These are phyloP conservation scores for Cryptoblepharus egeriae DNA, from an alignment of 2,797 vertebrate species.

Conservation along the genomic window DNA sequence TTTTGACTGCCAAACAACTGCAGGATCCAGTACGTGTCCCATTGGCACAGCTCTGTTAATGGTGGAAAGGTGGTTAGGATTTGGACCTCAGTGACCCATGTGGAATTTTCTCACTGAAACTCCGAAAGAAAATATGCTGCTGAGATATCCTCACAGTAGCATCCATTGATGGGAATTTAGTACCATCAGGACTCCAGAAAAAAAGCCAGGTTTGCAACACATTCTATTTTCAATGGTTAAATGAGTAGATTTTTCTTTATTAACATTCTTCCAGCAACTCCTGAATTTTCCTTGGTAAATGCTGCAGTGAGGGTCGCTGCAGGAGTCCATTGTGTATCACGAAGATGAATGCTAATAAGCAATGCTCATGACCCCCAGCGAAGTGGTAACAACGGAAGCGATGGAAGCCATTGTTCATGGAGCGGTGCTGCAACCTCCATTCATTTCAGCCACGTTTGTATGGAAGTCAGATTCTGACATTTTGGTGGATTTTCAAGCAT, in stretches of 20 bases:
- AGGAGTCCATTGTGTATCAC: conserved; percentile 18
- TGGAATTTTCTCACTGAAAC: not conserved
- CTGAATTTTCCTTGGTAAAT: conserved; percentile 41
- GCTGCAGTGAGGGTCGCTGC: conserved; percentile 39
- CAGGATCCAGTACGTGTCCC: no score
- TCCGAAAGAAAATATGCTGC: conserved; percentile 25
- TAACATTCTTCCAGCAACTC: conserved; percentile 48
- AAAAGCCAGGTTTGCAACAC: conserved; percentile 35
- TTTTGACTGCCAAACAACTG: no score
- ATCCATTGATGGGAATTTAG: not conserved
- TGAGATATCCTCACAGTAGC: not conserved
- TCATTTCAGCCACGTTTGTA: not conserved
- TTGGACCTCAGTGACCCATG: not conserved
- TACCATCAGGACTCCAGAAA: conserved; percentile 13
- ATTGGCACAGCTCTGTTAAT: no score
- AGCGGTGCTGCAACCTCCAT: not conserved
- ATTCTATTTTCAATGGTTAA: conserved; percentile 25
- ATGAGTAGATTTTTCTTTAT: conserved; percentile 46
- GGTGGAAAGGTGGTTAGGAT: no score
- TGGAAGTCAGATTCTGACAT: not conserved
- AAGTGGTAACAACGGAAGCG: not conserved
- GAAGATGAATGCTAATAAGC: conserved; percentile 41
- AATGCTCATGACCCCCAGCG: not conserved
- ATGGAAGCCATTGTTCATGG: not conserved
- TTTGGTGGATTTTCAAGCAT: not conserved